These are phyloP conservation scores for Drosophila quasianomalipes DNA, from an alignment of 2,888 invertebrate genomes.

Conservation along the genomic window DNA sequence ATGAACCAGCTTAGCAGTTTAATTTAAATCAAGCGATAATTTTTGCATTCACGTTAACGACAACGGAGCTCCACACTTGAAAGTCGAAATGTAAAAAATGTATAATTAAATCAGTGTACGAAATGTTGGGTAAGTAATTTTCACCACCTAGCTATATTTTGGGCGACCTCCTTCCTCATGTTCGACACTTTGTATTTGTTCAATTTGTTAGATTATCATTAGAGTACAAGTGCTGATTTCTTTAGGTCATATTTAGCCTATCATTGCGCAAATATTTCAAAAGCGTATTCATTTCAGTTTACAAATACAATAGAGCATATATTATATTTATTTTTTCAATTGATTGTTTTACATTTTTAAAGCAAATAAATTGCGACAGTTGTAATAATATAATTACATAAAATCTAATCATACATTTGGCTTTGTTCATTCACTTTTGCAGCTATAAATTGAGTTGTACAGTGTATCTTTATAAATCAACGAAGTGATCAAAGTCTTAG, in stretches of 20 bases:
- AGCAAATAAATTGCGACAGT: background rate
- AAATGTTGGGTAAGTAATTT: background rate
- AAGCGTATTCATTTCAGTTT: background rate
- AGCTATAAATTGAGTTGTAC: background rate
- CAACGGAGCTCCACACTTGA: background rate
- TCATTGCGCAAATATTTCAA: background rate
- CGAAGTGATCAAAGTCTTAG: background rate
- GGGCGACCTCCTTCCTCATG: background rate
- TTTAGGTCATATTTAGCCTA: background rate
- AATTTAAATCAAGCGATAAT: background rate
- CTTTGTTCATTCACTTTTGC: too few species aligned
- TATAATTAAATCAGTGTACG: background rate
- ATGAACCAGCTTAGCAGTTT: background rate
- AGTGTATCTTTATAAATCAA: background rate
- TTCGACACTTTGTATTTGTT: conserved; percentile 5
- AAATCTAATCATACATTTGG: background rate
- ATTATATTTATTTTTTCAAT: background rate
- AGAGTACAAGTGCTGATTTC: conserved; percentile 4
- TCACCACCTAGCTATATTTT: background rate
- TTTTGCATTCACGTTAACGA: background rate
- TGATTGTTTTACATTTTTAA: background rate
- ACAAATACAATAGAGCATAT: background rate
- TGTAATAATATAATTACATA: background rate
- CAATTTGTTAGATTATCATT: conserved; percentile 8
- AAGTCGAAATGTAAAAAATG: background rate